Base-by-base conservation (phyloP, 2,888 invertebrate species). In the Phyllotreta striolata region DNA sequence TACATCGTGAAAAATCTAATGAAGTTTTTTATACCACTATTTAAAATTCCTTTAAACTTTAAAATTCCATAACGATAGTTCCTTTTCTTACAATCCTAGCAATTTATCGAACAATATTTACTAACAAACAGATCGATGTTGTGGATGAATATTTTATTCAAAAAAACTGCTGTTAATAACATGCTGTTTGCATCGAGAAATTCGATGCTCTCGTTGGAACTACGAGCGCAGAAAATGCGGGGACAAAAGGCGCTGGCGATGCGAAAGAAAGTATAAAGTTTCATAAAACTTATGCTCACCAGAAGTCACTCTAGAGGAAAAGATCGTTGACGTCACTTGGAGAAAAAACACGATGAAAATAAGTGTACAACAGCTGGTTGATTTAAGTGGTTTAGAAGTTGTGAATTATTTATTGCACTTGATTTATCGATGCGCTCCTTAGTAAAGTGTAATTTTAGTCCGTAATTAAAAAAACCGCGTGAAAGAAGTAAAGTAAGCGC, bases 271-370 rank as follows among this genome's bases (percentile, higher is more conserved):
- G 54, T 55, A 54, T 64, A 47, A 57, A 24, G 47, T 64, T 64
- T 56, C 64, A 41, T 49, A 49, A 38, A 62, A 61, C 64, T 56
- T 64, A 49, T 64, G 64, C 49, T 41, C 24, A 56, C 46, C 64
- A 64, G 54, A 64, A 61, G 64, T 54, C 61, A 39, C 13, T 40
- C 47, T 13, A 10, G 39, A 58, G 40, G 49, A 58, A 58, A 58
- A 40, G 14, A 46, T 12, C 7, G 10, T 14, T n/a, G 47, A 47
- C 34, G 47, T 47, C 6, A 14, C 6, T 34, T 14, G 9, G 34
- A 14, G 10, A 13, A 47, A 14, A 47, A 14, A 14, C 6, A 47
- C 1, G 24, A 24, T 24, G 24, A n/a, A 47, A 47, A 13, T 24
- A 14, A 14, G 14, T 12, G 24, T 47, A 24, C n/a, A 47, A 47